Evolutionary conservation across 1,140 invertebrate species (phyloP), one percentile per base, ranked within the genome.

Genomic region (Nomia melanderi): DNA sequence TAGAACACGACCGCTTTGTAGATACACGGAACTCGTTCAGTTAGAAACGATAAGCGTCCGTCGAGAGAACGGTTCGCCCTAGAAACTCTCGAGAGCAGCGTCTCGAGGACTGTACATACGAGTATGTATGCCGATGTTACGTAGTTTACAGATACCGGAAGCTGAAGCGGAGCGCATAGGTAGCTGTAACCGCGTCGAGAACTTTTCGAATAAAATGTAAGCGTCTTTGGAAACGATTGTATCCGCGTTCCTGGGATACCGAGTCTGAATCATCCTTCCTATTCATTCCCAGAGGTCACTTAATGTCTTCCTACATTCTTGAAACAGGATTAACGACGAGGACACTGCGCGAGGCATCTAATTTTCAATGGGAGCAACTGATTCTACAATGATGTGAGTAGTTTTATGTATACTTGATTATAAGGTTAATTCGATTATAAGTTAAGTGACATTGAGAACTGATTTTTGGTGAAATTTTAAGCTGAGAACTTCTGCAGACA

Each of bases 21-120:
- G 71, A 83, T 83, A 83, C 31, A 82, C 41, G 53, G 50, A 67
- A 71, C 60, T 82, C 76, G 65, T 82, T 81, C 27, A 29, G 66
- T 56, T 57, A 14, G 71, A 60, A 76, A 69, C 73, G 73, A 76
- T 76, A 33, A 67, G 54, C 53, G 73, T 60, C 64, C 73, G 57
- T 59, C 36, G 64, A 60, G 65, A 70, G 65, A 50, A 31, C 27
- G 36, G 20, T 66, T 74, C 64, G 39, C 11, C 39, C 31, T 65
- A 27, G 74, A 78, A 71, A 72, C 66, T 78, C 44, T 57, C 60
- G 23, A 62, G 69, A 63, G 50, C 27, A 72, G 27, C 56, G 67
- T 73, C 60, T 72, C 69, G 60, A 72, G 76, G 62, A 64, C 41
- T 78, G 76, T 78, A 78, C 69, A 77, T 77, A 78, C 23, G 69